Percentiles rank a stretch among this genome's conserved stretches.
Evolutionary conservation across 2,113 vertebrate species (phyloP).

Genomic region (Dromas ardeola): DNA sequence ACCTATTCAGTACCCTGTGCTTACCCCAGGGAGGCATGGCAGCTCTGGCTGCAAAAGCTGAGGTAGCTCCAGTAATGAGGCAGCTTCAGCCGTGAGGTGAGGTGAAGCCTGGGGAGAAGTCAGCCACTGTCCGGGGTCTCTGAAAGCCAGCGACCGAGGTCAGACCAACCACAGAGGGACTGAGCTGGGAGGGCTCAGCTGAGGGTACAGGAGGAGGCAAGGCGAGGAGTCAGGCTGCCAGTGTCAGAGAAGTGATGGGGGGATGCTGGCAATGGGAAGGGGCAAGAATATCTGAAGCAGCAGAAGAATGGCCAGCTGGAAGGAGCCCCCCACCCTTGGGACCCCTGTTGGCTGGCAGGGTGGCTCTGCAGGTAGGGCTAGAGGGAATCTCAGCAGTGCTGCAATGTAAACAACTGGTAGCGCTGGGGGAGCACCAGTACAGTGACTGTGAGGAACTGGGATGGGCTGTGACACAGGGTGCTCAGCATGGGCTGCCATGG

Average conservation of each 20-base stretch:
- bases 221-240: not conserved
- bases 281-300: not conserved
- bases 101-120: not conserved
- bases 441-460: not conserved
- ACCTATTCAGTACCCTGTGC: not conserved
- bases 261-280: not conserved
- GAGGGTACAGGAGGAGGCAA: not conserved
- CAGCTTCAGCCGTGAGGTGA: not conserved
- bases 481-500: not conserved
- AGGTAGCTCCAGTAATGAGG: not conserved
- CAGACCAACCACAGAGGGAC: not conserved
- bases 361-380: not conserved
- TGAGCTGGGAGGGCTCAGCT: not conserved
- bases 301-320: not conserved
- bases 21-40: not conserved
- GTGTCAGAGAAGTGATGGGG: not conserved
- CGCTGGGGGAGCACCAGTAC: not conserved
- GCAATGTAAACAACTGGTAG: not conserved
- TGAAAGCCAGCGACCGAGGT: accelerated
- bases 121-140: not conserved
- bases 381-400: not conserved
- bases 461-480: not conserved
- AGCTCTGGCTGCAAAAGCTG: not conserved
- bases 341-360: not conserved
- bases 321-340: not conserved